Percentiles rank a stretch among this genome's conserved stretches.
These are phyloP conservation scores for Actinia equina DNA, from an alignment of 64 coral and sea anemone genomes.

Conservation along the genomic window DNA sequence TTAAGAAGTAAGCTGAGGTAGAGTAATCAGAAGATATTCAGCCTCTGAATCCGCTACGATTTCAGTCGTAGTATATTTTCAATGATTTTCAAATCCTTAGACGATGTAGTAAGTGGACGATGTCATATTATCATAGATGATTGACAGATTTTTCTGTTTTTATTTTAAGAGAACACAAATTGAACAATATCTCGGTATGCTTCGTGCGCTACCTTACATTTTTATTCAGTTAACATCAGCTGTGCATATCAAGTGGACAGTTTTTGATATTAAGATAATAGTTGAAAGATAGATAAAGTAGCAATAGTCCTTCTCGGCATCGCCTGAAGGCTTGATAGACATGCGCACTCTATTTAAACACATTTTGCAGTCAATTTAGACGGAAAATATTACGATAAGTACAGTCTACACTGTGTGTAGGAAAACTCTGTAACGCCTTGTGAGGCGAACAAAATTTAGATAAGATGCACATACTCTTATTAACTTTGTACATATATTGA, in stretches of 20 bases:
- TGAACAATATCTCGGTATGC: neutral
- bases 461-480: neutral
- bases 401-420: constrained; percentile 22
- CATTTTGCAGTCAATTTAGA: neutral
- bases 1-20: too few species aligned
- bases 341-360: neutral
- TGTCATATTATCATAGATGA: neutral
- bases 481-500: neutral
- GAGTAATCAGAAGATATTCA: too few species aligned
- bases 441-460: neutral
- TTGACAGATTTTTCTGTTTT: neutral
- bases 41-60: neutral
- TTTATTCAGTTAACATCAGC: neutral
- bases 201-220: neutral
- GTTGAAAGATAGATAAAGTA: neutral
- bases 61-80: neutral
- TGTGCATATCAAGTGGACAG: neutral
- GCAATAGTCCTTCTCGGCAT: too few species aligned
- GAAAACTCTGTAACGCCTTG: constrained; percentile 20
- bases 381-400: neutral
- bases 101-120: neutral
- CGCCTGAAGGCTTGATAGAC: neutral
- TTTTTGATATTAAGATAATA: too few species aligned
- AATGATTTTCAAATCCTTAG: neutral
- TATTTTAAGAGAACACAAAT: neutral